Evolutionary conservation across 2,113 vertebrate genomes (phyloP).

Genomic region (Salvator merianae): DNA sequence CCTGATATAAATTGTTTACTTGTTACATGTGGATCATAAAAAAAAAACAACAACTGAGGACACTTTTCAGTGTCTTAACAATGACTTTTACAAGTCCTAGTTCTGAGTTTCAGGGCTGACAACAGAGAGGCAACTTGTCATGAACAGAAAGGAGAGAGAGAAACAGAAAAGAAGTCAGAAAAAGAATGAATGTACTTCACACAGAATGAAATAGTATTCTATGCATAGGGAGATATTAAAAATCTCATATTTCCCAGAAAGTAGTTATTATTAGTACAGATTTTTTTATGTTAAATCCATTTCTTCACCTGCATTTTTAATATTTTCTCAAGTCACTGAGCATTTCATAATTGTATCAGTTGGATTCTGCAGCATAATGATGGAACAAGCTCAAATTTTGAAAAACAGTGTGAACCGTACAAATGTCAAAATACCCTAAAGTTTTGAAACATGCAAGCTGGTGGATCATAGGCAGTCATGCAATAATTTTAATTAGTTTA

Average conservation of each 20-base stretch:
- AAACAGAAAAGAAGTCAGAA: too few species aligned
- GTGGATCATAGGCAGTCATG: conserved; percentile 1
- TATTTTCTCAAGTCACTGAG: conserved; percentile 42
- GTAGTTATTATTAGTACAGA: neutral
- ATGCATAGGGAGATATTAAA: too few species aligned
- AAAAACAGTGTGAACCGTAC: conserved; percentile 25
- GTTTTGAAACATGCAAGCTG: neutral
- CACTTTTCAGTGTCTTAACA: neutral
- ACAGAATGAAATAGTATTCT: too few species aligned
- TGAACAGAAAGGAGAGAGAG: neutral
- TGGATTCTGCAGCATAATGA: conserved; percentile 50
- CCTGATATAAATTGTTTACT: too few species aligned
- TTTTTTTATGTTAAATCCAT: neutral
- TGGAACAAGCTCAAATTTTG: conserved; percentile 20
- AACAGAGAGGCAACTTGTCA: neutral
- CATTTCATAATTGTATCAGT: conserved; percentile 19
- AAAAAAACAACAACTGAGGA: neutral
- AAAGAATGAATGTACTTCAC: too few species aligned
- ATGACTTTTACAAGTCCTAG: neutral
- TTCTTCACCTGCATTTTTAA: neutral
- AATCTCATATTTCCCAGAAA: neutral
- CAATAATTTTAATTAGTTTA: neutral
- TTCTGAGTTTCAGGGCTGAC: neutral
- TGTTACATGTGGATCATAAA: neutral
- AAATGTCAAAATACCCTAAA: conserved; percentile 31